Evolutionary conservation across 2,113 vertebrate species (phyloP).

Genomic region (Mastomys coucha): DNA sequence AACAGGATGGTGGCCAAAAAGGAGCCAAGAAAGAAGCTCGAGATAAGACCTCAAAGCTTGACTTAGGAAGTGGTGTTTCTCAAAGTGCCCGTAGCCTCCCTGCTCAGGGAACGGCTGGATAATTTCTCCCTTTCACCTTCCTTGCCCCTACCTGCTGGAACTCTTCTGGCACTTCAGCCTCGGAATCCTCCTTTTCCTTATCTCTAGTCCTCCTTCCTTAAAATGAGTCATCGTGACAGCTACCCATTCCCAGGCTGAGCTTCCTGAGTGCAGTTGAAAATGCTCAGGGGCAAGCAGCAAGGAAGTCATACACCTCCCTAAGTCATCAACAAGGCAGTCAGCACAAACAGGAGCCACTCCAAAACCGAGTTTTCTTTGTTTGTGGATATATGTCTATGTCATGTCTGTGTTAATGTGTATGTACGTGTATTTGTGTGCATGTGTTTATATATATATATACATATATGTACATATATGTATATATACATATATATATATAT

Average conservation of each 20-base stretch:
- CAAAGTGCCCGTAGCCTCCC: conserved; percentile 5
- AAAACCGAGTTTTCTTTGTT: background rate
- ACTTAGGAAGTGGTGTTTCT: conserved; percentile 67
- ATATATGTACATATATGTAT: no score
- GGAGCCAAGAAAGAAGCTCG: conserved; percentile 60
- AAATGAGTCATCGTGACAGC: conserved; percentile 29
- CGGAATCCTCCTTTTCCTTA: conserved; percentile 30
- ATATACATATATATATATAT: no score
- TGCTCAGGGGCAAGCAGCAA: background rate
- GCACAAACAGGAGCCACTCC: background rate
- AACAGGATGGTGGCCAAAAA: conserved; percentile 53
- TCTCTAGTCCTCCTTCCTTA: conserved; percentile 24
- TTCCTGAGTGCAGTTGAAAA: conserved; percentile 31
- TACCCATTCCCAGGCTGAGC: background rate
- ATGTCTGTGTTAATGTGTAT: background rate
- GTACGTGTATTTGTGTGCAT: background rate
- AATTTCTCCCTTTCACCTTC: background rate
- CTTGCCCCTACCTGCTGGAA: background rate
- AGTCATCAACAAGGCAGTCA: background rate
- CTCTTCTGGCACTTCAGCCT: conserved; percentile 11
- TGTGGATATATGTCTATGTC: background rate
- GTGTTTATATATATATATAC: no score
- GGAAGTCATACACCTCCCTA: background rate
- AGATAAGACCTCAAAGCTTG: conserved; percentile 52
- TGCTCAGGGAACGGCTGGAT: background rate